Percentiles rank a stretch among this genome's conserved stretches.
phyloP scores from a whole-genome alignment of 2,113 vertebrate species.

The Todiramphus saurophagus region DNA sequence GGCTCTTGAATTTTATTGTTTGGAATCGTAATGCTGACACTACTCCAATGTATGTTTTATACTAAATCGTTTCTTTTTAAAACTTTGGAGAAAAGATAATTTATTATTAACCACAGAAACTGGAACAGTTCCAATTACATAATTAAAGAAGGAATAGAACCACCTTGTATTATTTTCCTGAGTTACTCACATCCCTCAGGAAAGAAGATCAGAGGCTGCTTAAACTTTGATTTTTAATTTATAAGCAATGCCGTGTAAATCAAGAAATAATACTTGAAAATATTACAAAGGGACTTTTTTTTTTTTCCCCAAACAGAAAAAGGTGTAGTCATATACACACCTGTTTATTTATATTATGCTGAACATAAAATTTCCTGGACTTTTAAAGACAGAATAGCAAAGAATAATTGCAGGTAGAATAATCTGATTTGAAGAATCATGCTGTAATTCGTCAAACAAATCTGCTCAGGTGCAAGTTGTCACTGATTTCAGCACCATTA shows the following conservation, averaged over 20 bases:
- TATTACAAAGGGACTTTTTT: background rate
- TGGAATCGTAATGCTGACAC: background rate
- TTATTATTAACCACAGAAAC: conserved; percentile 24
- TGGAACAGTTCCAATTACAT: conserved; percentile 40
- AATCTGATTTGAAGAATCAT: background rate
- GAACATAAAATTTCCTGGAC: background rate
- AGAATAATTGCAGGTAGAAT: background rate
- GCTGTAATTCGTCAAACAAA: background rate
- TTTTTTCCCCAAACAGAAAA: background rate
- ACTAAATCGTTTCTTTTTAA: background rate
- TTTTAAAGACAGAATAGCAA: background rate
- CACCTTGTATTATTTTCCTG: conserved; percentile 28
- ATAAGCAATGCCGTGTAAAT: conserved; percentile 24
- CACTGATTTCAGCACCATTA: background rate
- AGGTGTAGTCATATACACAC: background rate
- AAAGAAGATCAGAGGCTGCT: conserved; percentile 48
- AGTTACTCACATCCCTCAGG: conserved; percentile 31
- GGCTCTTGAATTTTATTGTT: background rate
- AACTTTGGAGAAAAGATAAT: background rate
- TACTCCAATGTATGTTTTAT: background rate
- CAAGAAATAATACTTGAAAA: conserved; percentile 38
- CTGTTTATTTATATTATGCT: background rate
- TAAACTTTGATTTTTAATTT: conserved; percentile 67
- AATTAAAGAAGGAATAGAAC: conserved; percentile 45
- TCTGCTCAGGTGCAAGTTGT: background rate